Percentiles rank a stretch among this genome's conserved stretches.
Evolutionary conservation across 2,113 vertebrate species (phyloP).

Genomic region (Nettapus auritus): DNA sequence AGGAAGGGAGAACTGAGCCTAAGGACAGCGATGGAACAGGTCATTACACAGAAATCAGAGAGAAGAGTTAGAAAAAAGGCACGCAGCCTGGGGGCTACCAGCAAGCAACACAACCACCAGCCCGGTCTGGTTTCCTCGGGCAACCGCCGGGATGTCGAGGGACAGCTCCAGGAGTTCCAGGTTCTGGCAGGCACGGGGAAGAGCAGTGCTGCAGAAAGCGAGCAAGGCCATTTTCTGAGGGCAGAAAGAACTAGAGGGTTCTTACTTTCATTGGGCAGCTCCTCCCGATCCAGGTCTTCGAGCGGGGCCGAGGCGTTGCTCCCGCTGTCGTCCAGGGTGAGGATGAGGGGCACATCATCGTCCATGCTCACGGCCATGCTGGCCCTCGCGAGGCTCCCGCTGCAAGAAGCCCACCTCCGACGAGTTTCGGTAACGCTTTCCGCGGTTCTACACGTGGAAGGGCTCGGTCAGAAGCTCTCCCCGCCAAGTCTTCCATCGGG

Average conservation of each 20-base stretch:
- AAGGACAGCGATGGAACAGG: not conserved
- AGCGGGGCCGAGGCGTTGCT: slow-evolving; percentile 75
- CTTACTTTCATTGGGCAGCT: slow-evolving; percentile 86
- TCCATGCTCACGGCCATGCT: slow-evolving; percentile 81
- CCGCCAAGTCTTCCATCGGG: too few relatives aligned
- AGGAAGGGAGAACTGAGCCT: not conserved
- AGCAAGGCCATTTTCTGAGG: not conserved
- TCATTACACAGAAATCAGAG: not conserved
- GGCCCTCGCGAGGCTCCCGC: not conserved
- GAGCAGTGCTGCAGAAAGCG: not conserved
- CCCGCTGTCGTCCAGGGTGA: slow-evolving; percentile 89
- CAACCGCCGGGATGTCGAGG: rapidly evolving
- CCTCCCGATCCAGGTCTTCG: slow-evolving; percentile 74
- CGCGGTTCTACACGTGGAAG: not conserved
- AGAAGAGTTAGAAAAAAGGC: rapidly evolving
- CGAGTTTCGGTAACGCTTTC: too few relatives aligned
- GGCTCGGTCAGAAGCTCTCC: too few relatives aligned
- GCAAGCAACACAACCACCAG: not conserved
- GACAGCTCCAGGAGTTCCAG: not conserved
- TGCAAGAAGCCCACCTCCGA: too few relatives aligned
- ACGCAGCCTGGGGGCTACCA: rapidly evolving
- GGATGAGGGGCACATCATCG: slow-evolving; percentile 93
- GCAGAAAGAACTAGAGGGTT: not conserved
- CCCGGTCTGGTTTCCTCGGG: not conserved
- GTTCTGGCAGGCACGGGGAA: not conserved